Percentiles rank a stretch among this genome's conserved stretches.
These are phyloP conservation scores for Strix aluco DNA, from an alignment of 2,113 vertebrate genomes.

Conservation along the genomic window DNA sequence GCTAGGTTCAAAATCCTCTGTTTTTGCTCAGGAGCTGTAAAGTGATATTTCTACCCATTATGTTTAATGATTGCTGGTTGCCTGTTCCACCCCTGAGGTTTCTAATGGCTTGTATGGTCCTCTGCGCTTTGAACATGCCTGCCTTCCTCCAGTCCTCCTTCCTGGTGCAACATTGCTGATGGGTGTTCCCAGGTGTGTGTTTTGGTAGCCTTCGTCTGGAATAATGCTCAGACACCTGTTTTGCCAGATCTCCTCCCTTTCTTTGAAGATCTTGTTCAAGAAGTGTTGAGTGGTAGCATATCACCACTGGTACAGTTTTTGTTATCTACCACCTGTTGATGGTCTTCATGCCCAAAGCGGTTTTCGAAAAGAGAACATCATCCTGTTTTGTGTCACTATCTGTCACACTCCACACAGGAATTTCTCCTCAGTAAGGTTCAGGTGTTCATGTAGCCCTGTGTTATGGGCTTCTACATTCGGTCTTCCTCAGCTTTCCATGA, in stretches of 20 bases:
- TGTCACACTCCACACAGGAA: neutral
- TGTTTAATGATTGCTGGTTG: neutral
- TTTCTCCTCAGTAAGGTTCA: neutral
- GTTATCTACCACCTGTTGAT: too few species aligned
- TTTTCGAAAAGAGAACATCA: neutral
- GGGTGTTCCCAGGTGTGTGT: neutral
- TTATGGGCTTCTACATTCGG: neutral
- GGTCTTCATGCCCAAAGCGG: neutral
- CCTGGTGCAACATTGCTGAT: neutral
- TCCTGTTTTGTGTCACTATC: neutral
- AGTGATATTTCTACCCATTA: neutral
- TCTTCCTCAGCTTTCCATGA: neutral
- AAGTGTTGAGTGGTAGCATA: neutral
- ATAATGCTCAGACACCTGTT: neutral
- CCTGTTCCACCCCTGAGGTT: neutral
- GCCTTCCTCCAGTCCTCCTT: neutral
- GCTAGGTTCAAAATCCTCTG: neutral
- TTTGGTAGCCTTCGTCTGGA: neutral
- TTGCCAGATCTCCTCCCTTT: neutral
- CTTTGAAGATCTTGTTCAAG: neutral
- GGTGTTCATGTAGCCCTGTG: neutral
- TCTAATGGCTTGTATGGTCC: neutral
- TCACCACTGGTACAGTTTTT: neutral
- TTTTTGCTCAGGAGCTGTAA: neutral
- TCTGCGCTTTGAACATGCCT: accelerated